phyloP scores from a whole-genome alignment of 2,888 invertebrate genomes.

The Hirtodrosophila histrioides region DNA sequence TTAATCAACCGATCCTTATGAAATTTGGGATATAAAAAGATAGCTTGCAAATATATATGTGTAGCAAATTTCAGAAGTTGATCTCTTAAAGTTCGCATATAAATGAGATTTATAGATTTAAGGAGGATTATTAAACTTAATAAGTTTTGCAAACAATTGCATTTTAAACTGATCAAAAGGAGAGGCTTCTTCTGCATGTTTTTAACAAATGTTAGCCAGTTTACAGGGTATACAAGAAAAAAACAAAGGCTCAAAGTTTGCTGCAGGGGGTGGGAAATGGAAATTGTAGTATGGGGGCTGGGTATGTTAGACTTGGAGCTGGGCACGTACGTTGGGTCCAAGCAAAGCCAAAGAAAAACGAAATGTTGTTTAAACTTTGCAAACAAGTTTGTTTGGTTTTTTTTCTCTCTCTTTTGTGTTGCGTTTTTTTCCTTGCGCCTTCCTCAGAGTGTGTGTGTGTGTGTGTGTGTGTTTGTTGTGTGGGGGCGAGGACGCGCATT shows the following conservation, averaged over 20 bases:
- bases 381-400: slow-evolving; percentile 74
- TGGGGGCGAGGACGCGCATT: slow-evolving; percentile 41
- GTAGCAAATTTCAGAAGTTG: no score
- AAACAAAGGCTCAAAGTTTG: slow-evolving; percentile 2
- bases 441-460: slow-evolving; percentile 12
- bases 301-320: neutral
- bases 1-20: no score
- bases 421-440: slow-evolving; percentile 17
- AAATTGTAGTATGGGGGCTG: slow-evolving; percentile 26
- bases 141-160: no score
- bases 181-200: no score
- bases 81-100: no score
- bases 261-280: slow-evolving; percentile 36
- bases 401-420: slow-evolving; percentile 47
- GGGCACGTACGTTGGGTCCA: slow-evolving; percentile 57
- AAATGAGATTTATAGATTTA: no score
- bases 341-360: slow-evolving; percentile 48
- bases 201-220: no score
- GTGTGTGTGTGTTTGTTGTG: slow-evolving; percentile 28
- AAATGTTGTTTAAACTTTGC: slow-evolving; percentile 80
- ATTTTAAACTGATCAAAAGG: no score
- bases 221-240: slow-evolving; percentile 10
- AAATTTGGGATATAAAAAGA: no score
- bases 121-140: no score
- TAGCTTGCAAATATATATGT: no score